Base-by-base conservation (phyloP, 1,140 invertebrate genomes). In the Pogonognathellus flavescens region DNA sequence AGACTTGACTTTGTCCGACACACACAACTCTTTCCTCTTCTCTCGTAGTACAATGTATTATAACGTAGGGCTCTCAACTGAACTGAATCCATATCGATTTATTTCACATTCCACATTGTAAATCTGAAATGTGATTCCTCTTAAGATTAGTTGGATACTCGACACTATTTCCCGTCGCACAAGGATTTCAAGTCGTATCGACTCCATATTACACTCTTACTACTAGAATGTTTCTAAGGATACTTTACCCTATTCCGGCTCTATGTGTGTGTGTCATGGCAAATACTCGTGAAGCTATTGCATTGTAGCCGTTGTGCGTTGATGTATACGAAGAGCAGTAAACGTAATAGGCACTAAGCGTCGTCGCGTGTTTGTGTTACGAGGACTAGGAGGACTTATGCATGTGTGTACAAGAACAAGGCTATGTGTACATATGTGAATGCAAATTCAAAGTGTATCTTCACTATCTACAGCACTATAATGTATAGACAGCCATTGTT, bases 121-220 rank as follows among this genome's bases (percentile, higher is more conserved):
- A 76, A 76, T 76, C 70, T 76, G 70, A 76, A 76, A 76, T 76
- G 70, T 76, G 70, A 76, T 76, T 76, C 41, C 70, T 76, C 31
- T 50, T 3, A 76, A 76, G 70, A 76, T 76, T 76, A 76, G 70
- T 76, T 41, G 25, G 70, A 50, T 50, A 76, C 41, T 76, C n/a
- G 70, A 50, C 25, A 66, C 18, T 66, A 20, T n/a, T 41, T 41
- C 31, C 31, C 31, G 31, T 41, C 9, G 10, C n/a, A 20, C n/a
- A 8, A 60, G 62, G 20, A 14, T 66, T 31, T 18, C 11, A 25
- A 13, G 55, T 59, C 18, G 55, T 41, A 14, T 13, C 18, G 20
- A 25, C 62, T 66, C 22, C 22, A 4, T 66, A 25, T 25, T 25
- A n/a, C n/a, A n/a, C n/a, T n/a, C n/a, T n/a, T n/a, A 66, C 25